Base-by-base conservation (phyloP, 2,113 vertebrate species). In the Cephalopterus ornatus region DNA sequence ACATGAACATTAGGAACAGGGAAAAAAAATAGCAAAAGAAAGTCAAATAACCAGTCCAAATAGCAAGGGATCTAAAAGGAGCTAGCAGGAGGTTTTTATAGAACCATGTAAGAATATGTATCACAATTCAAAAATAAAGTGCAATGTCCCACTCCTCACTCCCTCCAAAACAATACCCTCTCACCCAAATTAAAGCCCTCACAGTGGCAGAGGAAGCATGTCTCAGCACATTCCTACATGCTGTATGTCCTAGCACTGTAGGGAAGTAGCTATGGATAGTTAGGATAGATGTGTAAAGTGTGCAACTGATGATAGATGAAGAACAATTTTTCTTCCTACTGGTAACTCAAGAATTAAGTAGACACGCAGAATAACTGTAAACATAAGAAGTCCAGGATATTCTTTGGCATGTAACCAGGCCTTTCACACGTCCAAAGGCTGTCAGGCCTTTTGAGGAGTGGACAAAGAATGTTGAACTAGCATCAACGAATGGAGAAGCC, bases 141-240 rank as follows among this genome's bases (percentile, higher is more conserved):
- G 28, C 2, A 46, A 50, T 44, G 2, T 74, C 8, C 8, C 5
- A 4, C 5, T 70, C 3, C 8, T 9, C 4, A 4, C 5, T 70
- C 3, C 3, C 47, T 21, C 4, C 37, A 53, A 42, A 88, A 12
- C 15, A 73, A 28, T 21, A 49, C 2, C 4, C 7, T 53, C 8
- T 63, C 19, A 66, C 8, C 1, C 14, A 78, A 79, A 66, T 22
- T 23, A 59, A 61, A 89, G 4, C 3, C 9, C 22, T 55, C 19
- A 68, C 16, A 42, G 19, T 35, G 24, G 3, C 32, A 79, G 50
- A 66, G 39, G 18, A 14, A 14, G 10, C 4, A 8, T 37, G 14
- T 37, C 18, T 5, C 35, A 70, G 8, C 6, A 33, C 39, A 49
- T 74, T 73, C 21, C 18, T 52, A 19, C 6, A 28, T 32, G 61